Base-by-base conservation (phyloP, 2,888 invertebrate species). In the Pseudoips prasinana region DNA sequence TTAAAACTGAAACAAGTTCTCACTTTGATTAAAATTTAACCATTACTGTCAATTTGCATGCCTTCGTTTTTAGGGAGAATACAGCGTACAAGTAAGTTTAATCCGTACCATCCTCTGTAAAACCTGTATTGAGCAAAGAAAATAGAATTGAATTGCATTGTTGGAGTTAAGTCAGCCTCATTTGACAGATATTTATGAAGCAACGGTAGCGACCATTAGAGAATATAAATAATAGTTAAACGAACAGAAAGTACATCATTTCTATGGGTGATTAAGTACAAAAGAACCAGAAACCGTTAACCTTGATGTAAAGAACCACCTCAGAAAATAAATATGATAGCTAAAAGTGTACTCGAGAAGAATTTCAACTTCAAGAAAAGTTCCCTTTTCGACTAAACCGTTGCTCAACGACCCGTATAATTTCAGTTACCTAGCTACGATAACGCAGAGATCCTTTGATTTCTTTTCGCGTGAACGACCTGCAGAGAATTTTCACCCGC, bases 381-480 rank as follows among this genome's bases (percentile, higher is more conserved):
- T 25, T 54, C 36, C 44, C 47, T 40, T 53, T 54, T 53, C 45
- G 43, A 43, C 46, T 37, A 47, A 58, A 62, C 51, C 48, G 36
- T 45, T 46, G 51, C 19, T 32, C 56, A 54, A 51, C 58, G 53
- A 50, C 51, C 61, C 64, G 60, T 53, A 35, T 62, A 64, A 65
- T 69, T 60, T 54, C 52, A 44, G 58, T 49, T 59, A 51, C 46
- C 55, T 57, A 51, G 46, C 60, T 59, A 40, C 48, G 46, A 58
- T 58, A 56, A 56, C 55, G 40, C 54, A 57, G 54, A 54, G 56
- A 58, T 58, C 60, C 58, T 63, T 64, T 63, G 61, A 60, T 54
- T 63, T 63, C 56, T 54, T 63, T 64, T 48, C 55, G 46, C 57
- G 40, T 44, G 58, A 61, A 56, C 39, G 49, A 42, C 43, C 39